Conservation (phyloP, 2,113 vertebrate genomes). For the Azemiops feae region DNA sequence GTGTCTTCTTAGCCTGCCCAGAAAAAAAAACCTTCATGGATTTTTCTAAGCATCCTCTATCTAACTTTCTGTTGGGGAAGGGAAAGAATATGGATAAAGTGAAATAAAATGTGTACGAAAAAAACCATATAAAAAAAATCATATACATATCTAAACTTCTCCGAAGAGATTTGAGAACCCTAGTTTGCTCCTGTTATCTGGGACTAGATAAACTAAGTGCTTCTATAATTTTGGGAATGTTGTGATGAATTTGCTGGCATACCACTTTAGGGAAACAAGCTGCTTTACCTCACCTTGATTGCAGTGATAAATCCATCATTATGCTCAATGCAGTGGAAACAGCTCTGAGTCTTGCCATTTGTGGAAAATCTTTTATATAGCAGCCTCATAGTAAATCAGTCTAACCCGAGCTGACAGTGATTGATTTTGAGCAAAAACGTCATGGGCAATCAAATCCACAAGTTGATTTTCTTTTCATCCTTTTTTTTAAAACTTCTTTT, state of each 20-base stretch:
- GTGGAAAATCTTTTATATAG: slow-evolving; percentile 56
- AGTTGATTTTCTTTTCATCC: slow-evolving; percentile 17
- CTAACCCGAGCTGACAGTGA: slow-evolving; percentile 65
- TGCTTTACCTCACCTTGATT: slow-evolving; percentile 70
- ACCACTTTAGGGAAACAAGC: slow-evolving; percentile 61
- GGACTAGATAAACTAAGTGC: slow-evolving; percentile 60
- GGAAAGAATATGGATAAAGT: neutral
- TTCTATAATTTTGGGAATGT: slow-evolving; percentile 54
- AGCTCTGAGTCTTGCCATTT: slow-evolving; percentile 53
- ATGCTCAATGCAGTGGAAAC: slow-evolving; percentile 55
- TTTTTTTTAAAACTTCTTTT: slow-evolving; percentile 6
- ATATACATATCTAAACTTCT: slow-evolving; percentile 10
- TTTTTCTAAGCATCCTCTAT: neutral
- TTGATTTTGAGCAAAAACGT: slow-evolving; percentile 68
- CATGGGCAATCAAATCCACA: slow-evolving; percentile 65
- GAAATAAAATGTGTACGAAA: slow-evolving; percentile 32
- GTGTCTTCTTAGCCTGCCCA: neutral
- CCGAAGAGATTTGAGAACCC: slow-evolving; percentile 39
- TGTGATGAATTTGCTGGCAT: slow-evolving; percentile 71
- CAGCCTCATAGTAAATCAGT: slow-evolving; percentile 63
- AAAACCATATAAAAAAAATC: too few relatives aligned
- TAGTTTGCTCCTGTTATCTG: slow-evolving; percentile 40
- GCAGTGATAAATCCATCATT: slow-evolving; percentile 69
- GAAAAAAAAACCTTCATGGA: neutral
- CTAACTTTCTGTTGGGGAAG: neutral